Evolutionary conservation across 2,113 vertebrate genomes (phyloP).

Genomic region (Cryptoleucopteryx plumbea): DNA sequence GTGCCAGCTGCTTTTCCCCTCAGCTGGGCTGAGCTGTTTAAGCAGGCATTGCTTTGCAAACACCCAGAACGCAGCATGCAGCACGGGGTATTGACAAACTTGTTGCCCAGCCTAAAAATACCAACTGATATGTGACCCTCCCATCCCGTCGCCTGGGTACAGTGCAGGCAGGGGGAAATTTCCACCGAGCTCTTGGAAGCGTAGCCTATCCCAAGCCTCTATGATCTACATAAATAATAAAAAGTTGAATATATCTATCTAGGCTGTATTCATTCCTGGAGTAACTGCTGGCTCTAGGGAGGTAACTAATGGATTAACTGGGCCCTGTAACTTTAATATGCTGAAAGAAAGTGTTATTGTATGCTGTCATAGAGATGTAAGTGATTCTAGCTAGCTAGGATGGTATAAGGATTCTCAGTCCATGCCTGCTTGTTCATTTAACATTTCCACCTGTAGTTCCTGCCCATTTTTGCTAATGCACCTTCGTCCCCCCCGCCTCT

Average conservation of each 20-base stretch:
- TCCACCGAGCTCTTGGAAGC: not conserved
- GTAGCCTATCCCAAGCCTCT: not conserved
- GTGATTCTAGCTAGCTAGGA: not conserved
- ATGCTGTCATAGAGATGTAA: not conserved
- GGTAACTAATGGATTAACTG: not conserved
- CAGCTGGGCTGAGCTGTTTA: not conserved
- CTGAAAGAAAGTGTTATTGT: not conserved
- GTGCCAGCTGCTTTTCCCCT: not conserved
- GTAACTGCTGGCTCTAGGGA: not conserved
- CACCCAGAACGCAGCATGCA: not conserved
- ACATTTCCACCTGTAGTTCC: not conserved
- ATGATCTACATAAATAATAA: conserved; percentile 22
- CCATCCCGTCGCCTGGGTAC: not conserved
- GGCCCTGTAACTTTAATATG: not conserved
- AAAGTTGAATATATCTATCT: not conserved
- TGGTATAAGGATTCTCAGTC: not conserved
- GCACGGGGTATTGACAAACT: not conserved
- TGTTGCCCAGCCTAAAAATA: not conserved
- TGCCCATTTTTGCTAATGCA: not conserved
- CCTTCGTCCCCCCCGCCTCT: not conserved
- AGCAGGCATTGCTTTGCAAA: not conserved
- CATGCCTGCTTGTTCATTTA: not conserved
- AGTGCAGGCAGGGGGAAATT: not conserved
- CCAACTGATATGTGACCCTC: not conserved
- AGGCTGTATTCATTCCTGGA: not conserved